Base-by-base conservation (phyloP, 2,888 invertebrate genomes). In the Fabriciana adippe region DNA sequence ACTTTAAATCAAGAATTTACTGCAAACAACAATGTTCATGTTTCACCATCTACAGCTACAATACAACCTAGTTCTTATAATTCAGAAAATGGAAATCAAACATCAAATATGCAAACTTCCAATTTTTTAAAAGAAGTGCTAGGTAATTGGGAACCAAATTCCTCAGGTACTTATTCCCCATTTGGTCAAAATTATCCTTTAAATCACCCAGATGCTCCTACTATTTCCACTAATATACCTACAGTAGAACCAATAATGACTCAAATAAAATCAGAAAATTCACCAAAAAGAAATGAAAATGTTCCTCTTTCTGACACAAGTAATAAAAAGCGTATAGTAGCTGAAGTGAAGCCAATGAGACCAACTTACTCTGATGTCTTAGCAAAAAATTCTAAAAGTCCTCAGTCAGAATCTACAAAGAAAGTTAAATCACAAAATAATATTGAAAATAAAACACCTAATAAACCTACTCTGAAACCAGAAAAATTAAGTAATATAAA, bases 321-420 rank as follows among this genome's bases (percentile, higher is more conserved):
- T 73, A 92, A 86, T 69, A 94, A 94, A 76, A 96, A 95, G 67
- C 93, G 97, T 62, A 96, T 96, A 83, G 95, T 97, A 0, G 97
- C 97, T 50, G 97, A 97, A 88, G 97, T 97, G 0, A 96, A 96
- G 79, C 97, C 97, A 0, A 97, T 97, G 97, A 94, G 97, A 64
- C 97, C 97, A 61, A 95, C 96, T 15, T 97, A 97, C 83, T 97
- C 97, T 0, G 97, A 97, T 89, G 96, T 97, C 8, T 82, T 97
- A 54, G 95, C 96, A 45, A 97, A 97, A 86, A 93, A 93, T 71
- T 88, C 90, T 48, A 93, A 93, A 72, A 94, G 93, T 76, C 94
- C 85, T 35, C 86, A 81, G 67, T 71, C 85, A 8, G 94, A 94
- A 70, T 79, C 86, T 15, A 84, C 92, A 57, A 91, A 89, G 65